Percentiles rank a stretch among this genome's conserved stretches.
phyloP scores from a whole-genome alignment of 2,113 vertebrate species.

The Melierax canorus region DNA sequence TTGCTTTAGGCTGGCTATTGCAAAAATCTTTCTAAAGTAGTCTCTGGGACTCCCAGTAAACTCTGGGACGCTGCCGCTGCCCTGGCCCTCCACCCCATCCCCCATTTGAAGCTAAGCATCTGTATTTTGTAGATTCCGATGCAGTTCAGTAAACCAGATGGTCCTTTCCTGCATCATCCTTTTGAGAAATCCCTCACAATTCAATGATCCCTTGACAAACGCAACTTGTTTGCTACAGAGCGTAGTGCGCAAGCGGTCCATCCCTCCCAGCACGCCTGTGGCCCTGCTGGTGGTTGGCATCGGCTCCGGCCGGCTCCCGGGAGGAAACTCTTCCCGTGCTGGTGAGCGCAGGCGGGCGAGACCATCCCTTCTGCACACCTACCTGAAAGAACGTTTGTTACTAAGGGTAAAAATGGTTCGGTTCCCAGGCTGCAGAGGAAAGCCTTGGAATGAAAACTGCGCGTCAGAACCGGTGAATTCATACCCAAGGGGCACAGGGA shows the following conservation, averaged over 20 bases:
- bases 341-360: fast-evolving
- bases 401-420: fast-evolving
- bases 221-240: not conserved
- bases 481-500: not conserved
- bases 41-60: too few relatives aligned
- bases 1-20: too few relatives aligned
- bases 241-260: fast-evolving
- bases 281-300: fast-evolving
- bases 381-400: too few relatives aligned
- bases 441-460: not conserved
- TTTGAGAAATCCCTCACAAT: not conserved
- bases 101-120: fast-evolving
- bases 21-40: not conserved
- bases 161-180: not conserved
- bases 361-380: fast-evolving
- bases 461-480: fast-evolving
- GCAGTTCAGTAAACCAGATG: not conserved
- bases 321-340: fast-evolving
- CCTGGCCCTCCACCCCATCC: too few relatives aligned
- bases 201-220: not conserved
- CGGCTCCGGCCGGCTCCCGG: fast-evolving
- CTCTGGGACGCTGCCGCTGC: fast-evolving
- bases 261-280: fast-evolving
- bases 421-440: not conserved
- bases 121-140: not conserved